A percentile compares a stretch with the other conserved stretches of the same genome.
These are phyloP conservation scores for Sphecodes monilicornis DNA, from an alignment of 2,888 invertebrate genomes.

Conservation along the genomic window DNA sequence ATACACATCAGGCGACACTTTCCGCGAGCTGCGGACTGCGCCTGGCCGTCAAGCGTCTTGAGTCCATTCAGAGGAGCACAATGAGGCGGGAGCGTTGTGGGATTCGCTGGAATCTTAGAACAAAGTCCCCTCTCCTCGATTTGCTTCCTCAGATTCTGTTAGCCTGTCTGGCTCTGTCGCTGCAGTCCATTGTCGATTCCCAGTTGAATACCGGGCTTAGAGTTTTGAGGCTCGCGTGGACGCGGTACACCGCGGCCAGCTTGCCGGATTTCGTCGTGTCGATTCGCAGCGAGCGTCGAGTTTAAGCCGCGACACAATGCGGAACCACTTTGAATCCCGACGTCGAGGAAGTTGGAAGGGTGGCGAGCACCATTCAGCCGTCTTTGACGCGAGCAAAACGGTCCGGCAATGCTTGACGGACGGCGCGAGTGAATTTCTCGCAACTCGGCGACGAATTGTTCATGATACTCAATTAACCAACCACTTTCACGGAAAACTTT, in stretches of 20 bases:
- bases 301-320: conserved; percentile 60
- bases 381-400: conserved; percentile 36
- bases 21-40: not conserved
- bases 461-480: not conserved
- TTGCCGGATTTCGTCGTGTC: conserved; percentile 37
- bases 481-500: not conserved
- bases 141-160: not conserved
- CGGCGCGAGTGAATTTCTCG: conserved; percentile 19
- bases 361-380: conserved; percentile 37
- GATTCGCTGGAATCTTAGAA: conserved; percentile 42
- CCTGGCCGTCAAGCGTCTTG: conserved; percentile 5
- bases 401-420: not conserved
- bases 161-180: conserved; percentile 6
- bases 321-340: conserved; percentile 40
- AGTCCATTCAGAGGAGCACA: conserved; percentile 14
- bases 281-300: conserved; percentile 36
- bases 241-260: conserved; percentile 24
- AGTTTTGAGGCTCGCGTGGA: conserved; percentile 44
- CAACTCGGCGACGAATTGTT: conserved; percentile 9
- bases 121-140: conserved; percentile 34
- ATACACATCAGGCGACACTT: conserved; percentile 6
- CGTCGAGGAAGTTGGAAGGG: conserved; percentile 35
- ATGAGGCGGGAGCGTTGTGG: conserved; percentile 25
- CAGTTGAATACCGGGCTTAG: conserved; percentile 45
- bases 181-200: conserved; percentile 43